Conservation (phyloP, 2,888 invertebrate species). For the Enchytraeus crypticus region DNA sequence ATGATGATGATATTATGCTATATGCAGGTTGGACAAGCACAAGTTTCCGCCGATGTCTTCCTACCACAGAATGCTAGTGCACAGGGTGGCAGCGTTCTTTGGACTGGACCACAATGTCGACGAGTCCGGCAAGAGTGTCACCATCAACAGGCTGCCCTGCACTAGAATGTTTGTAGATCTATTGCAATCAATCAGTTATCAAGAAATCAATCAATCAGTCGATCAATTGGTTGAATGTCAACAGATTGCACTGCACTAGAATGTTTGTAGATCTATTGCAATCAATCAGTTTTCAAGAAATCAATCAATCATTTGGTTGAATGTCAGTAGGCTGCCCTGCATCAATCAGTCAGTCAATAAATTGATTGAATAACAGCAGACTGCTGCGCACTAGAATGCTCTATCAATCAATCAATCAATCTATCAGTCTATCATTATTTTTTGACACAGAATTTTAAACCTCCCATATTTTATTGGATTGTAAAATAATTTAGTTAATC, state of each 20-base stretch:
- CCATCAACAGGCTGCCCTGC: constrained; percentile 64
- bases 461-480: no score
- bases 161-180: constrained; percentile 49
- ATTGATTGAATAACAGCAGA: constrained; percentile 64
- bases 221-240: constrained; percentile 65
- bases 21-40: constrained; percentile 55
- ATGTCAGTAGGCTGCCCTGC: no score
- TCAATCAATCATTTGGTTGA: no score
- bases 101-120: constrained; percentile 90
- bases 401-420: no score
- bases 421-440: no score
- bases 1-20: no score
- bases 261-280: constrained; percentile 17
- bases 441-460: no score
- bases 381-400: constrained; percentile 58
- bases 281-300: no score
- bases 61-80: constrained; percentile 90
- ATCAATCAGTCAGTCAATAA: constrained; percentile 71
- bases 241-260: constrained; percentile 63
- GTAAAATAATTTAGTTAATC: no score
- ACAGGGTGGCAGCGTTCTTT: constrained; percentile 84
- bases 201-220: no score
- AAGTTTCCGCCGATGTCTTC: constrained; percentile 88
- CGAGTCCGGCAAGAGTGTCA: constrained; percentile 65
- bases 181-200: neutral